Conservation (phyloP, 2,888 invertebrate genomes). For the Trissoscelio sp. region DNA sequence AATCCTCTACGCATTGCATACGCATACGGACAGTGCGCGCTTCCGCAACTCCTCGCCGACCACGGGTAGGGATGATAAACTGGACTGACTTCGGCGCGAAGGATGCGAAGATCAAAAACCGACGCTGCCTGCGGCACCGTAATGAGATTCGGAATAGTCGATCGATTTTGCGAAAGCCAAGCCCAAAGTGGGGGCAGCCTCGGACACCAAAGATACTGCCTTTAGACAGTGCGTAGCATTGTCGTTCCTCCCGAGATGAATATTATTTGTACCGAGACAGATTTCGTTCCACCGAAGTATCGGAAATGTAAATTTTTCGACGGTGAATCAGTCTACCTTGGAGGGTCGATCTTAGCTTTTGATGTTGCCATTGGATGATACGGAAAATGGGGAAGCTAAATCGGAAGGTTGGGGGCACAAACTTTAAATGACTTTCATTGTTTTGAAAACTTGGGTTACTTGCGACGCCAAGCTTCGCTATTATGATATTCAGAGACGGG, state of each 20-base stretch:
- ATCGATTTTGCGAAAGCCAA: slow-evolving; percentile 62
- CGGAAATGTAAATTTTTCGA: slow-evolving; percentile 21
- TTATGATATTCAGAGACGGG: slow-evolving; percentile 2
- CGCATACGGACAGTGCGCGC: slow-evolving; percentile 54
- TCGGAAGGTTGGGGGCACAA: slow-evolving; percentile 11
- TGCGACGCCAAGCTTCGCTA: neutral
- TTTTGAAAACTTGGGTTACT: slow-evolving; percentile 54
- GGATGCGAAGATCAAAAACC: slow-evolving; percentile 66
- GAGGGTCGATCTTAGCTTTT: neutral
- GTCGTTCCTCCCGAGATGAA: slow-evolving; percentile 9
- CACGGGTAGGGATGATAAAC: slow-evolving; percentile 65
- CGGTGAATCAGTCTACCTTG: neutral
- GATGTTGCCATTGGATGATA: slow-evolving; percentile 16
- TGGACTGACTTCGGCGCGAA: slow-evolving; percentile 59
- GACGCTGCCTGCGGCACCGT: slow-evolving; percentile 44
- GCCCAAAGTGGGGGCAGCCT: no score
- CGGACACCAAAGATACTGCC: no score
- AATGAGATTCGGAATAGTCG: slow-evolving; percentile 68
- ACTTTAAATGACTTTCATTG: slow-evolving; percentile 66
- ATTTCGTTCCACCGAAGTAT: slow-evolving; percentile 21
- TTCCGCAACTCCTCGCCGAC: slow-evolving; percentile 52
- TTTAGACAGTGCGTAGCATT: no score
- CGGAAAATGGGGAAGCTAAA: no score
- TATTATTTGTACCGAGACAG: slow-evolving; percentile 34
- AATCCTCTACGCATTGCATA: slow-evolving; percentile 59